Evolutionary conservation across 2,113 vertebrate genomes (phyloP), one percentile per base, ranked within the genome.

Genomic region (Mirza zaza): DNA sequence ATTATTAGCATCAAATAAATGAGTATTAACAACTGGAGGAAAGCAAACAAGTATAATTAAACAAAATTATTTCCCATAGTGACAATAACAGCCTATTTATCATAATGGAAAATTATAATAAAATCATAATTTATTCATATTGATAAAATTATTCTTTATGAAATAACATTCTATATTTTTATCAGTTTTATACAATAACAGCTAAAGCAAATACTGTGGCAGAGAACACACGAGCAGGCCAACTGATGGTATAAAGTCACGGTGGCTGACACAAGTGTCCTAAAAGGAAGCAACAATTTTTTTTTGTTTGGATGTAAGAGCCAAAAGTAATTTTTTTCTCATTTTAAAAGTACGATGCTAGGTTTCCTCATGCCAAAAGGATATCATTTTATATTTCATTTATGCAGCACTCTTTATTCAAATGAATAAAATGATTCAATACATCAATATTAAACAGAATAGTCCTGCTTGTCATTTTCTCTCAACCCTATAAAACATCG

Each of bases 121-220:
- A 97, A 95, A 95, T 87, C 89, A 87, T 97, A 95, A 97, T 96
- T 95, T 94, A 95, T 94, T 97, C 91, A 96, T 83, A 94, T 83
- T 95, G 95, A 96, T 92, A 84, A 97, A 97, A 96, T 87, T 97
- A 70, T 96, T 97, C 71, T 95, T 71, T 59, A 29, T 77, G 29
- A 95, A 96, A 96, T 79, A 94, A 42, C 52, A 91, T 83, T 75
- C 83, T 52, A 89, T 48, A 80, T 50, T 95, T 90, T 86, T 87
- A 84, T 12, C 34, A 91, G 89, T 89, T 87, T 81, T 42, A 87
- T 4, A 94, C 20, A 91, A 59, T 18, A 88, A 67, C 57, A 95
- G 48, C 48, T 85, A 93, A 77, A 75, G 36, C 55, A 87, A 81
- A 83, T 32, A 39, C 20, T 71, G 25, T 36, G 63, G 13, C 45